phyloP scores from a whole-genome alignment of 2,797 vertebrate species.

The Thaleichthys pacificus region DNA sequence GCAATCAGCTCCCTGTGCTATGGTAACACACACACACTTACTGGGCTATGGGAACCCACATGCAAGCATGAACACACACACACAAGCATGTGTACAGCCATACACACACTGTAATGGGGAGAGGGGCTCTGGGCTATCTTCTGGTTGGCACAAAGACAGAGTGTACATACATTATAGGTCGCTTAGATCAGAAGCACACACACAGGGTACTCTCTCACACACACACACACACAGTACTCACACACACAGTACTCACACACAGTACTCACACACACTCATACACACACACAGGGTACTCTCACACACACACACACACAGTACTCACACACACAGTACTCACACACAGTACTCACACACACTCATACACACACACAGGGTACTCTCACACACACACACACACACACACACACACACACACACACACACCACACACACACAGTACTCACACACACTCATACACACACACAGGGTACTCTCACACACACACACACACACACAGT shows the following conservation, averaged over 20 bases:
- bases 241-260: background rate
- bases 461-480: constrained; percentile 5
- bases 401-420: constrained; percentile 1
- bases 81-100: constrained; percentile 6
- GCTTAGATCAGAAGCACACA: too few species aligned
- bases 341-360: background rate
- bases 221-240: too few species aligned
- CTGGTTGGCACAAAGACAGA: too few species aligned
- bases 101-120: background rate
- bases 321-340: background rate
- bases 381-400: background rate
- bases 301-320: background rate
- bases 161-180: too few species aligned
- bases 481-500: background rate
- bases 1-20: constrained; percentile 47
- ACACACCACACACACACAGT: background rate
- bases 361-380: background rate
- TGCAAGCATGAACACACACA: too few species aligned
- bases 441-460: background rate
- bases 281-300: background rate
- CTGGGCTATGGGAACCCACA: constrained; percentile 14
- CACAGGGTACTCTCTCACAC: constrained; percentile 11
- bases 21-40: constrained; percentile 20
- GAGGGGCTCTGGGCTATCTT: too few species aligned
- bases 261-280: background rate